A percentile compares a stretch with the other conserved stretches of the same genome.
Evolutionary conservation across 2,888 invertebrate genomes (phyloP).

Genomic region (Bombylius discolor): DNA sequence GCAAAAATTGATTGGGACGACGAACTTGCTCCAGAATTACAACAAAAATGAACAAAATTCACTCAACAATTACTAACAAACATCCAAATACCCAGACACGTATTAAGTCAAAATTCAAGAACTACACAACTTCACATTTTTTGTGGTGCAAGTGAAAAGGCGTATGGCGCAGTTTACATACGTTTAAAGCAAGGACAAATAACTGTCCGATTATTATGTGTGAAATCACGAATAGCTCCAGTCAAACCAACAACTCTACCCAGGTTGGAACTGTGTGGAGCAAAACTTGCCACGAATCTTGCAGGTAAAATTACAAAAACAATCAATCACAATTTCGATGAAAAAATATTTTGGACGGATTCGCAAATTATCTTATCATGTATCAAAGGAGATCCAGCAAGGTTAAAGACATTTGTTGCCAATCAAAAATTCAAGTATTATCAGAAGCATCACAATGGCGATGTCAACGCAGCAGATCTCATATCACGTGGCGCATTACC

Average conservation of each 20-base stretch:
- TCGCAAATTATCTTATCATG: constrained; percentile 2
- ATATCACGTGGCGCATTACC: constrained; percentile 12
- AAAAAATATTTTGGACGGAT: background rate
- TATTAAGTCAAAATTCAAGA: background rate
- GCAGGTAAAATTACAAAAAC: background rate
- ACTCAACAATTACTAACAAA: background rate
- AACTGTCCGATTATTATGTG: constrained; percentile 5
- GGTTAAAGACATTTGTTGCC: constrained; percentile 8
- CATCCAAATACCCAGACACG: background rate
- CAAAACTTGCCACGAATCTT: constrained; percentile 2
- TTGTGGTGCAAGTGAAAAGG: too few relatives aligned
- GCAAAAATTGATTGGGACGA: background rate
- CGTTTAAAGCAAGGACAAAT: constrained; percentile 1
- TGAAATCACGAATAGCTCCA: constrained; percentile 11
- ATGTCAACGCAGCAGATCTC: constrained; percentile 13
- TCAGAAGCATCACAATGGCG: constrained; percentile 4
- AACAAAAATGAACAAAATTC: background rate
- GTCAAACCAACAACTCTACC: constrained; percentile 15
- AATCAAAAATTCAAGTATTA: constrained; percentile 9
- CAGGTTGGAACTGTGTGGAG: constrained; percentile 15
- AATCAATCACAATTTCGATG: background rate
- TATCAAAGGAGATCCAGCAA: background rate
- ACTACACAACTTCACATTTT: background rate
- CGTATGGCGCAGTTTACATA: background rate
- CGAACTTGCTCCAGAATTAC: background rate